Conservation (phyloP, 2,113 vertebrate species). For the Menidia beryllina region DNA sequence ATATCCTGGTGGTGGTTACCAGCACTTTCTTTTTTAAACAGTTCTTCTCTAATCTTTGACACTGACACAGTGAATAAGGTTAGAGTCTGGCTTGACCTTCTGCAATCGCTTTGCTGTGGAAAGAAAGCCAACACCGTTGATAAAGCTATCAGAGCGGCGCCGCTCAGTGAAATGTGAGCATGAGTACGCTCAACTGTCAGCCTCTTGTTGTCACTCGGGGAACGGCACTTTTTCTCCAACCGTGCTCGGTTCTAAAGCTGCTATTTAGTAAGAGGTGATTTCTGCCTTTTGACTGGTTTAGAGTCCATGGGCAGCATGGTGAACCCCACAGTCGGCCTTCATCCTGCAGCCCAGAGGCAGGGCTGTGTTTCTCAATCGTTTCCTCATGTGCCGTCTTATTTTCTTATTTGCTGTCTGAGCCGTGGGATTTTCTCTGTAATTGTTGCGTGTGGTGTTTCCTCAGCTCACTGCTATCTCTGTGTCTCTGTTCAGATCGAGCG, state of each 20-base stretch:
- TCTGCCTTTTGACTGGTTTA: too few species aligned
- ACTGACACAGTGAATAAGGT: background rate
- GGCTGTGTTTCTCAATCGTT: background rate
- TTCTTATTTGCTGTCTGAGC: background rate
- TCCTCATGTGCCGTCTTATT: background rate
- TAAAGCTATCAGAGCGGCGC: conserved; percentile 9
- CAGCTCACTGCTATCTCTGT: conserved; percentile 16
- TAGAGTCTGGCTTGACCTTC: conserved; percentile 36
- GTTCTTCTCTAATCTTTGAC: too few species aligned
- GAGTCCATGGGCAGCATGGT: too few species aligned
- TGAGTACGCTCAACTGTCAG: conserved; percentile 37
- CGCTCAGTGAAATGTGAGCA: conserved; percentile 63
- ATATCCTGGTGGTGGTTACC: background rate
- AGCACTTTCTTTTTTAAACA: background rate
- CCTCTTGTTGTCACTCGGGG: conserved; percentile 13
- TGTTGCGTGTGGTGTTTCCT: background rate
- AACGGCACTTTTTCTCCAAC: background rate
- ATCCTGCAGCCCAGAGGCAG: background rate
- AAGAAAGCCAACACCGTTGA: conserved; percentile 56
- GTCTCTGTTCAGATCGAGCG: conserved; percentile 87
- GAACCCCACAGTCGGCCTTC: background rate
- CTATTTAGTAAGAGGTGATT: background rate
- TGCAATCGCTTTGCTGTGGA: conserved; percentile 30
- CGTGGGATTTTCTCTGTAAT: background rate
- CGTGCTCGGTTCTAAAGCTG: background rate